These are phyloP conservation scores for Eristalis arbustorum DNA, from an alignment of 2,888 invertebrate species.

Conservation along the genomic window DNA sequence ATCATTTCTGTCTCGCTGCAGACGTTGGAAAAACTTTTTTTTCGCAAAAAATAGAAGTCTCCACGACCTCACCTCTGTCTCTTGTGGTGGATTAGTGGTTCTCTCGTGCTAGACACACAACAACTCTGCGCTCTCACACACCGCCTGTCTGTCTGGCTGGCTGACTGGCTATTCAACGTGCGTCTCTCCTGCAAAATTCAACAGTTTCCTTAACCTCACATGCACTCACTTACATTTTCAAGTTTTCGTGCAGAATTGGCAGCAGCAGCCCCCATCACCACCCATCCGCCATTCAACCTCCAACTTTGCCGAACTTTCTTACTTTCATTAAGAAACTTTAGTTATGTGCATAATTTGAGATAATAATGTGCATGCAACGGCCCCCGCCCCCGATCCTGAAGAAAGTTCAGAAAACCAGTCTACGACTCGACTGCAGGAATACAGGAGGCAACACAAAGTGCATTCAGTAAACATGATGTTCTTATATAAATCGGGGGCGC, in stretches of 20 bases:
- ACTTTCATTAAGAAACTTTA: slow-evolving; percentile 70
- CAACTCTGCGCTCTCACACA: neutral
- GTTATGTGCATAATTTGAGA: slow-evolving; percentile 69
- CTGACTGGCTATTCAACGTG: slow-evolving; percentile 13
- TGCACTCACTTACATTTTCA: slow-evolving; percentile 4
- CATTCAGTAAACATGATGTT: slow-evolving; percentile 46
- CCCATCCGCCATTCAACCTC: neutral
- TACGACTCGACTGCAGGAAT: neutral
- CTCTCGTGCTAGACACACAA: neutral
- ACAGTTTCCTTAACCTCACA: slow-evolving; percentile 33
- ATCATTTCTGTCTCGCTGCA: neutral
- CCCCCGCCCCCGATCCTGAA: neutral
- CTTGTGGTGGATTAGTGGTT: neutral
- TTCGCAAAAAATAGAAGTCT: neutral
- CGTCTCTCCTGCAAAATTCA: slow-evolving; percentile 54
- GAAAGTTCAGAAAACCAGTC: slow-evolving; percentile 53
- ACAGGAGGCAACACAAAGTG: slow-evolving; percentile 15
- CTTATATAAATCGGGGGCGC: neutral
- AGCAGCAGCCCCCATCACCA: neutral
- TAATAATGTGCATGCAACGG: slow-evolving; percentile 57
- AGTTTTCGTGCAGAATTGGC: slow-evolving; percentile 20
- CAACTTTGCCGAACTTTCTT: slow-evolving; percentile 44
- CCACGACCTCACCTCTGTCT: neutral
- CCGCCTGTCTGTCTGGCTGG: slow-evolving; percentile 2
- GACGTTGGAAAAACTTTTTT: neutral